phyloP scores from a whole-genome alignment of 2,888 invertebrate species.

The Monoplex corrugatus region DNA sequence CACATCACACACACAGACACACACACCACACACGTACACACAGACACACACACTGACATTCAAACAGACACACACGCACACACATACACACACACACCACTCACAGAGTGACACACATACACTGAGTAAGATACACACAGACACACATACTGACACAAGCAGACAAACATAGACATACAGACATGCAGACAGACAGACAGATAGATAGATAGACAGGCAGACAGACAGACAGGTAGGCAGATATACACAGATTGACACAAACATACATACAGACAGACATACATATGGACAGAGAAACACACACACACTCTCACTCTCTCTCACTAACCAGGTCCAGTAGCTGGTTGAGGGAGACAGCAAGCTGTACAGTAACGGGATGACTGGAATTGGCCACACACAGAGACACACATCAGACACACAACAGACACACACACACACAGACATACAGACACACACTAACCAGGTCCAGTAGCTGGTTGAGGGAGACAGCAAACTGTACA shows the following conservation, averaged over 20 bases:
- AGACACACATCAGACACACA: no score
- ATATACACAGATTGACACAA: background rate
- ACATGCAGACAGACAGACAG: no score
- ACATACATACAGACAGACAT: no score
- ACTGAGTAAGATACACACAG: background rate
- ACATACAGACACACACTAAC: slow-evolving; percentile 60
- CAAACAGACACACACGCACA: background rate
- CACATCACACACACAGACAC: no score
- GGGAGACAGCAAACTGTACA: slow-evolving; percentile 72
- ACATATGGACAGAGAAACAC: no score
- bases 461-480: slow-evolving; percentile 77
- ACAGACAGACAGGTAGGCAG: background rate
- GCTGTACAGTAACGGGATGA: slow-evolving; percentile 68
- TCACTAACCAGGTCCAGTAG: slow-evolving; percentile 76
- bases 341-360: slow-evolving; percentile 75
- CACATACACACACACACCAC: background rate
- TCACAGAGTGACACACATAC: no score
- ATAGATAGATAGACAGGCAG: no score
- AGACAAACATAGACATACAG: background rate
- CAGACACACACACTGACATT: background rate
- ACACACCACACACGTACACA: background rate
- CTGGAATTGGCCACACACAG: slow-evolving; percentile 68
- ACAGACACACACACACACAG: background rate
- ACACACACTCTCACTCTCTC: no score
- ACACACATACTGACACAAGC: background rate